A percentile compares a stretch with the other conserved stretches of the same genome.
Evolutionary conservation across 1,140 invertebrate genomes (phyloP).

Genomic region (Drosophila teissieri): DNA sequence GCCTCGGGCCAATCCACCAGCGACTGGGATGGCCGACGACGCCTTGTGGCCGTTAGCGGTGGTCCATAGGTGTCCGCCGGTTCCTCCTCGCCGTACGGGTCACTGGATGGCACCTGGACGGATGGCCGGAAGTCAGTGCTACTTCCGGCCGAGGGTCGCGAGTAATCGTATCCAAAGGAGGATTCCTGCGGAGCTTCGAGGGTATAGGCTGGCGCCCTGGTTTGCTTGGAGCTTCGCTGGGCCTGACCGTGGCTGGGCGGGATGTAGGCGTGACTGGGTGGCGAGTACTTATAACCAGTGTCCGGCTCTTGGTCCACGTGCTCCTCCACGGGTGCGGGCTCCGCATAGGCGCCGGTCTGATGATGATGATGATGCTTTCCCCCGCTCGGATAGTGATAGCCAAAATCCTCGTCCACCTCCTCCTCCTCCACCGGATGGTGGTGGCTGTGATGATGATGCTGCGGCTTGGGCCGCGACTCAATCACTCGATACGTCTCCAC

Average conservation of each 20-base stretch:
- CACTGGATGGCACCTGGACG: conserved; percentile 34
- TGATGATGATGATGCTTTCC: background rate
- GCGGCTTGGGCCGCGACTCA: conserved; percentile 47
- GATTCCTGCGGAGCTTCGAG: conserved; percentile 62
- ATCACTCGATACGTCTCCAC: conserved; percentile 70
- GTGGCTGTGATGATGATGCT: conserved; percentile 18
- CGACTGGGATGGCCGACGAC: conserved; percentile 22
- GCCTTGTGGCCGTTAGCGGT: conserved; percentile 20
- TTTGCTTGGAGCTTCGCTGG: conserved; percentile 30
- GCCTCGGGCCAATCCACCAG: conserved; percentile 42
- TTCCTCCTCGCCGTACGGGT: conserved; percentile 54
- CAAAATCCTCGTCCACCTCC: conserved; percentile 48
- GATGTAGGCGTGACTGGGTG: conserved; percentile 33
- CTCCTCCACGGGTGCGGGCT: conserved; percentile 70
- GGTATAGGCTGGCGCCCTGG: conserved; percentile 50
- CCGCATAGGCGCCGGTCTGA: conserved; percentile 46
- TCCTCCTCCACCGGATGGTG: background rate
- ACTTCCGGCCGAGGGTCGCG: background rate
- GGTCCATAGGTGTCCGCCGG: conserved; percentile 46
- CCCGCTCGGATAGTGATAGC: conserved; percentile 47
- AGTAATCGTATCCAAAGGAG: conserved; percentile 41
- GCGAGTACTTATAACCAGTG: conserved; percentile 50
- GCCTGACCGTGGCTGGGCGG: conserved; percentile 20
- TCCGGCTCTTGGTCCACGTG: conserved; percentile 47
- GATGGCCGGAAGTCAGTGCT: conserved; percentile 55